Evolutionary conservation across 2,797 vertebrate species (phyloP).

Genomic region (Gymnothorax javanicus): DNA sequence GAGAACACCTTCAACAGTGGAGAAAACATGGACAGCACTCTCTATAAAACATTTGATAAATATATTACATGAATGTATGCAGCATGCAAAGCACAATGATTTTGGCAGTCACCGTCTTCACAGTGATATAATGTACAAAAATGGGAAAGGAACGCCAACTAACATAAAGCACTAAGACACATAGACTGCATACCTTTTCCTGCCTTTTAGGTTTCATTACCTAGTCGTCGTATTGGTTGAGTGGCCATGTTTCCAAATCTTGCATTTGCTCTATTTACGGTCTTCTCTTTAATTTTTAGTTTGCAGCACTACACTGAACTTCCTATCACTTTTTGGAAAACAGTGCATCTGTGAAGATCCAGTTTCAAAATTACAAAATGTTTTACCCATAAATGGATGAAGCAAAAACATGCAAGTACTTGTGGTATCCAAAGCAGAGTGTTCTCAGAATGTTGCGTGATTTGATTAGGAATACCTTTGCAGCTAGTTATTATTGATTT

Average conservation of each 20-base stretch:
- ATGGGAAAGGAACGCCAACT: no score
- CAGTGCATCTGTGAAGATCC: not conserved
- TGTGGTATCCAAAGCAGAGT: not conserved
- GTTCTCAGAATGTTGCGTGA: not conserved
- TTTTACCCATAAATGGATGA: not conserved
- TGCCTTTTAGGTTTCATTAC: no score
- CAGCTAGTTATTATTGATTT: slow-evolving; percentile 22
- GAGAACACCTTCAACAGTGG: not conserved
- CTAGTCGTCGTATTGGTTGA: no score
- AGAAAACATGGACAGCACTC: no score
- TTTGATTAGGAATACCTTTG: slow-evolving; percentile 18
- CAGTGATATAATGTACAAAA: no score
- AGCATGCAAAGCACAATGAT: no score
- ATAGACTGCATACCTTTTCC: no score
- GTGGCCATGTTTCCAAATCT: not conserved
- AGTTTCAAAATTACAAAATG: not conserved
- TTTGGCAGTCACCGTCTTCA: no score
- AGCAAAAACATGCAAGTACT: not conserved
- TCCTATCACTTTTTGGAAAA: not conserved
- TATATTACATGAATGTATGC: no score
- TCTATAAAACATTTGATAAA: no score
- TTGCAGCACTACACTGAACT: not conserved
- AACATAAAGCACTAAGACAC: no score
- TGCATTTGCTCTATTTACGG: not conserved
- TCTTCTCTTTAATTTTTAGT: not conserved